These are phyloP conservation scores for Lasius platythorax DNA, from an alignment of 2,888 invertebrate species.

Conservation along the genomic window DNA sequence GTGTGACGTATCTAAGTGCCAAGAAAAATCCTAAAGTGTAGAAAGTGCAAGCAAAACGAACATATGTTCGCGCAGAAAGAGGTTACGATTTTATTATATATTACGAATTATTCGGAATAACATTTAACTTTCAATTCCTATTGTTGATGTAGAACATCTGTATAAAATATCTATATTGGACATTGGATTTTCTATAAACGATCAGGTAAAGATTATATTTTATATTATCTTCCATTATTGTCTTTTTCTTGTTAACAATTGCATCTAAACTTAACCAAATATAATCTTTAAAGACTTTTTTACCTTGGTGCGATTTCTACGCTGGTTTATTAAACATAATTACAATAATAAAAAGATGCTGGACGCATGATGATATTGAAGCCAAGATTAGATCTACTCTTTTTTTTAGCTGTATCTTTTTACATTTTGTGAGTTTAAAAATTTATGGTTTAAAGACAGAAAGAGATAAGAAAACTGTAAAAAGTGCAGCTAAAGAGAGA, in stretches of 20 bases:
- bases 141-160: background rate
- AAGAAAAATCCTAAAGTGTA: too few species aligned
- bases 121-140: background rate
- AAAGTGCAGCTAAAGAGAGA: background rate
- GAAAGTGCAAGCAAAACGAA: too few species aligned
- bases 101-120: background rate
- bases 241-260: background rate
- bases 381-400: background rate
- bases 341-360: background rate
- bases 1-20: too few species aligned
- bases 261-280: background rate
- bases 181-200: slow-evolving; percentile 2
- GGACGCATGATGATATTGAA: background rate
- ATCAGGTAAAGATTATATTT: background rate
- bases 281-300: background rate
- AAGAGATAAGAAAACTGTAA: background rate
- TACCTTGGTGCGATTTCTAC: background rate
- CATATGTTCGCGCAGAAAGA: background rate
- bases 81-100: background rate
- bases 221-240: background rate
- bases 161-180: background rate
- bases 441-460: background rate
- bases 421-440: background rate
- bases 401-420: background rate
- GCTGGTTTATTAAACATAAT: background rate